Conservation (phyloP, 2,113 vertebrate genomes). For the human (Homo sapiens) region DNA sequence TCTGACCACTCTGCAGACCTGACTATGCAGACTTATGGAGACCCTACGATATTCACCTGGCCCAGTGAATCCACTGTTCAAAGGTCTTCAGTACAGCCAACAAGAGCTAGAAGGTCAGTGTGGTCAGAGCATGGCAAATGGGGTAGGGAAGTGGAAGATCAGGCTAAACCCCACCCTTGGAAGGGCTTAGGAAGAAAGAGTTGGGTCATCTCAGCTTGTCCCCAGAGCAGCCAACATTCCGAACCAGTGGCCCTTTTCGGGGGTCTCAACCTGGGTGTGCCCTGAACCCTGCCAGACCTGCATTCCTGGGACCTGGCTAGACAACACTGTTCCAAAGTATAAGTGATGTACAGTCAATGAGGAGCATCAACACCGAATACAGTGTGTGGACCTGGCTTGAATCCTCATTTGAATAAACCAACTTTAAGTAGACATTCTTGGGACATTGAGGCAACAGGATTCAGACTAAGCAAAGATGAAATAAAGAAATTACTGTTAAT, state of each 20-base stretch:
- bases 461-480: background rate
- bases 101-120: background rate
- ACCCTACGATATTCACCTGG: background rate
- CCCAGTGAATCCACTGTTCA: background rate
- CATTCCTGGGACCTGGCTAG: background rate
- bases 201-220: background rate
- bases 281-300: background rate
- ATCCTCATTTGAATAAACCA: background rate
- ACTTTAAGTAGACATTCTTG: background rate
- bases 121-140: background rate
- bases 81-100: background rate
- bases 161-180: background rate
- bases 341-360: background rate
- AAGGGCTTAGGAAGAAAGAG: background rate
- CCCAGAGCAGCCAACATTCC: background rate
- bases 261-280: background rate
- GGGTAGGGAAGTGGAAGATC: background rate
- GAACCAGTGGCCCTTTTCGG: background rate
- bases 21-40: background rate
- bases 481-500: background rate
- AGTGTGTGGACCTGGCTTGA: background rate
- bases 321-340: background rate
- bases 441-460: background rate
- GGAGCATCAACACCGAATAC: background rate
- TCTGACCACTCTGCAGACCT: background rate